Conservation (phyloP, 2,113 vertebrate genomes). For the Terrapene triunguis region DNA sequence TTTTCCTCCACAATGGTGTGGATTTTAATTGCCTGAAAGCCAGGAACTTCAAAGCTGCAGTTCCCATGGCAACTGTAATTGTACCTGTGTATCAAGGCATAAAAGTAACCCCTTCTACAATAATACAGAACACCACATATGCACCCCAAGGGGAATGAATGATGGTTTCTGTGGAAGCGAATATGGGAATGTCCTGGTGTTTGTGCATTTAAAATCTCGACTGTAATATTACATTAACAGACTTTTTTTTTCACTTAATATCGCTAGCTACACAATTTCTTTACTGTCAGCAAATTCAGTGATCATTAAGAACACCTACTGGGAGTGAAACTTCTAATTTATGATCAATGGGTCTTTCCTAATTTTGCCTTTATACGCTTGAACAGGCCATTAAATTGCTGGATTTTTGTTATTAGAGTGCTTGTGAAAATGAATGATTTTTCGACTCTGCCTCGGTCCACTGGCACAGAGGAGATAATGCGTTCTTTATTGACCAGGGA, state of each 20-base stretch:
- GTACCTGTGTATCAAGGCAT: neutral
- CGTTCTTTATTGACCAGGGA: constrained; percentile 17
- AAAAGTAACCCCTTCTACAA: rapidly evolving
- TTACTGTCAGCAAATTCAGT: neutral
- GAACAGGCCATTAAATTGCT: neutral
- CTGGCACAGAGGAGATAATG: neutral
- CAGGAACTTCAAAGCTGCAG: neutral
- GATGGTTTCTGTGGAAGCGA: neutral
- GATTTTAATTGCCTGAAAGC: neutral
- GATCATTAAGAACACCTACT: neutral
- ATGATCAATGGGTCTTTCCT: constrained; percentile 6
- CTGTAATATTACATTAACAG: rapidly evolving
- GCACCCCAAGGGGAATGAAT: rapidly evolving
- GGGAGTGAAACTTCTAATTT: constrained; percentile 4
- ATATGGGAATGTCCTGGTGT: neutral
- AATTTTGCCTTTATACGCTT: constrained; percentile 1
- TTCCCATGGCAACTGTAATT: neutral
- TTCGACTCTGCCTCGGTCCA: neutral
- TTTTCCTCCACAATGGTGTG: neutral
- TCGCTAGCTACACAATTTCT: rapidly evolving
- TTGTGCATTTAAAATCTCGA: neutral
- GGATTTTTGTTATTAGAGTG: constrained; percentile 19
- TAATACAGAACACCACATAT: neutral
- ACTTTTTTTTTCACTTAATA: neutral
- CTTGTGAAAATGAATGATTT: constrained; percentile 49